Evolutionary conservation across 2,797 vertebrate genomes (phyloP).

Genomic region (Micromesistius poutassou): DNA sequence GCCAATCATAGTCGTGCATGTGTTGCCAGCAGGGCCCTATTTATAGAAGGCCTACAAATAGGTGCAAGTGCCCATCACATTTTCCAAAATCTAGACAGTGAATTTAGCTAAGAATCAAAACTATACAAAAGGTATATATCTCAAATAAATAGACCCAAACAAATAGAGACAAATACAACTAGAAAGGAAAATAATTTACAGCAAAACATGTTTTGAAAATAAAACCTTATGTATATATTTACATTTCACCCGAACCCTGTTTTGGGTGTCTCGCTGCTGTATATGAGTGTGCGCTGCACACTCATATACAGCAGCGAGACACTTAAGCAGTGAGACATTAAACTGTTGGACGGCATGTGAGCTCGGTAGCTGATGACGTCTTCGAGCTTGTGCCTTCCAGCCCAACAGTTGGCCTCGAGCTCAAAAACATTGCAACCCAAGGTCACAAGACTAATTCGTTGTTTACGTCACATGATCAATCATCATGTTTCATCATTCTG

Average conservation of each 20-base stretch:
- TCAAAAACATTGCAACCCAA: conserved; percentile 4
- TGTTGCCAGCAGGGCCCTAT: conserved; percentile 77
- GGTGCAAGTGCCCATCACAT: conserved; percentile 75
- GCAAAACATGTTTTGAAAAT: neutral
- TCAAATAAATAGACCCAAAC: no score
- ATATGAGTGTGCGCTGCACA: neutral
- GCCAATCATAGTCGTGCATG: conserved; percentile 78
- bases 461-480: neutral
- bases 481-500: neutral
- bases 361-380: neutral
- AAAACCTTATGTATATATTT: neutral
- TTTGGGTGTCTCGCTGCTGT: no score
- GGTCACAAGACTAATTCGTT: conserved; percentile 1
- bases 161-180: neutral
- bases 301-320: neutral
- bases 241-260: neutral
- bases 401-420: neutral
- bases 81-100: conserved; percentile 73
- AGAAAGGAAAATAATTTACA: neutral
- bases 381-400: neutral
- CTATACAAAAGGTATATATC: conserved; percentile 12
- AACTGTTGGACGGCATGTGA: neutral
- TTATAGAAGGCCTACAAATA: conserved; percentile 83
- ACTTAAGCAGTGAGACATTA: neutral
- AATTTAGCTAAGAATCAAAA: conserved; percentile 28